Evolutionary conservation across 2,888 invertebrate species (phyloP), one percentile per base, ranked within the genome.

Genomic region (Selenia dentaria): DNA sequence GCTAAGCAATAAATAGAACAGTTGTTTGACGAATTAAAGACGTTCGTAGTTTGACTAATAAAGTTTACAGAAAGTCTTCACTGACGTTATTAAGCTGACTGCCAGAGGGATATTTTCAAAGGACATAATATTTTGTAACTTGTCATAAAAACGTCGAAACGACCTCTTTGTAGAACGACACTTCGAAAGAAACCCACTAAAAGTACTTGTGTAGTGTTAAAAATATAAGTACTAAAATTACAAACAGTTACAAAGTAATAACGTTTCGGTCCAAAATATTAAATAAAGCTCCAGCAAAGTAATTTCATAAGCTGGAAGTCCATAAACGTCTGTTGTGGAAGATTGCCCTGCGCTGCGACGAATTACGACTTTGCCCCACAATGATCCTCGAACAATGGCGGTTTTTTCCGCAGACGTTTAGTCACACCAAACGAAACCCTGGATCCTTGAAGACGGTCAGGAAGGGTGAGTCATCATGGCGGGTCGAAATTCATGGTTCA

Each of bases 381-480:
- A 73, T 67, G 59, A 57, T 62, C 62, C 57, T 51, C 60, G 66
- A 75, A 88, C 86, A 87, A 86, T 82, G 69, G 72, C 42, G 52
- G 61, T 76, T 83, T 80, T 82, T 84, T 72, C 53, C 56, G 57
- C 46, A 61, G 54, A 22, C 24, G 28, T 67, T 79, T 80, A 80
- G 80, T 80, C 77, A 79, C 74, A 80, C 73, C 32, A 40, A 70
- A 70, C 61, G 1, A 10, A 25, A 10, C 9, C 65, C 66, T 64
- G 62, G 68, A 80, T 83, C 83, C 81, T 83, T 75, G 70, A 71
- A 76, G 70, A 67, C 72, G 59, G 69, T 64, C 73, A 75, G 74
- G 78, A 74, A 77, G 74, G 79, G 74, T 88, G 86, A 87, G 61
- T 86, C 85, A 85, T 74, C 77, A 67, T 62, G 54, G 56, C 70